A percentile compares a stretch with the other conserved stretches of the same genome.
phyloP scores from a whole-genome alignment of 2,113 vertebrate genomes.

The Oceanodroma tethys region DNA sequence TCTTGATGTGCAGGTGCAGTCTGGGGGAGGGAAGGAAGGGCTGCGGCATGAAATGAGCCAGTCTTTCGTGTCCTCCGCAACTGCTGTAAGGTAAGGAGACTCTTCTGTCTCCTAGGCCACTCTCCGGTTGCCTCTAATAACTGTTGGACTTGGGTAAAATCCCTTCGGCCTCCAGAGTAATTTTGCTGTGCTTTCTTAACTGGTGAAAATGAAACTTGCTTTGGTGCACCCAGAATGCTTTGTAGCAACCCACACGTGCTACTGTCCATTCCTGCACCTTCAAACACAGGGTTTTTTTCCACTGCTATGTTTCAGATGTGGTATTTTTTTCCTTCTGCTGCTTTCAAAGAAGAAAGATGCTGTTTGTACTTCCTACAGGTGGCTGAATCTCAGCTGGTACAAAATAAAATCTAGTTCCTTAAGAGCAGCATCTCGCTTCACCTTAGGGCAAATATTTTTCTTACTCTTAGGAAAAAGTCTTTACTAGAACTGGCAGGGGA shows the following conservation, averaged over 20 bases:
- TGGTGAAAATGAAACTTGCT: not conserved
- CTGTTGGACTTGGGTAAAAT: not conserved
- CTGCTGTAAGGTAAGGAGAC: not conserved
- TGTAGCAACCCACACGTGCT: not conserved
- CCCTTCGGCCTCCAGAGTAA: not conserved
- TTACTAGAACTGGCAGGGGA: slow-evolving; percentile 52
- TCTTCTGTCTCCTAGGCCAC: not conserved
- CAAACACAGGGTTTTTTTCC: not conserved
- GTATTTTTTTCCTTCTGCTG: not conserved
- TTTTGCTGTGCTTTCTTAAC: not conserved
- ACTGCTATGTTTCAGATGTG: not conserved
- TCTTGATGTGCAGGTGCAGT: slow-evolving; percentile 46
- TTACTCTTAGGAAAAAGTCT: slow-evolving; percentile 23
- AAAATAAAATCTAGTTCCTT: slow-evolving; percentile 41
- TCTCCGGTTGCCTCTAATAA: not conserved
- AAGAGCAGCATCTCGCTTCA: slow-evolving; percentile 27
- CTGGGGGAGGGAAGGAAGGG: slow-evolving; percentile 19
- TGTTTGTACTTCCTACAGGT: slow-evolving; percentile 38
- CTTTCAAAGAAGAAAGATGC: slow-evolving; percentile 21
- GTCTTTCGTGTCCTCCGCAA: not conserved
- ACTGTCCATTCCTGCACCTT: not conserved
- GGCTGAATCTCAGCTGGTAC: not conserved
- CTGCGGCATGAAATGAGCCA: not conserved
- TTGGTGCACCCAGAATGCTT: not conserved
- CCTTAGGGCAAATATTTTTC: slow-evolving; percentile 51